These are phyloP conservation scores for Apotomis capreana DNA, from an alignment of 2,888 invertebrate genomes.

Conservation along the genomic window DNA sequence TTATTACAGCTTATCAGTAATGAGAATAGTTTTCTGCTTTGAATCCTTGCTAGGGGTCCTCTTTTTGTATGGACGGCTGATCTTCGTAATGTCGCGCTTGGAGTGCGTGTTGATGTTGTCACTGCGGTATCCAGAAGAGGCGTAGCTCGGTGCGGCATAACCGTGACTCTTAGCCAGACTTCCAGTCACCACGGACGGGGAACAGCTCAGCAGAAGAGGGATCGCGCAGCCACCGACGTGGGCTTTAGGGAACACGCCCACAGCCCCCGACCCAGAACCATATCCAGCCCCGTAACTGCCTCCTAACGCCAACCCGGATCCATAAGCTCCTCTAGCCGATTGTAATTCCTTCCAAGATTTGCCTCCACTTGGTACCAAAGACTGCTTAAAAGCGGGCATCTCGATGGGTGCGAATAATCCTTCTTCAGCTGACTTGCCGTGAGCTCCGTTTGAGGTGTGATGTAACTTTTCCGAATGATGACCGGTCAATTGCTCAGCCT, in stretches of 20 bases:
- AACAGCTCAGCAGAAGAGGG: conserved; percentile 74
- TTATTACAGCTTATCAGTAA: conserved; percentile 27
- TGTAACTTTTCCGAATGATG: conserved; percentile 29
- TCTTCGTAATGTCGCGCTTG: conserved; percentile 65
- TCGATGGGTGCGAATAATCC: conserved; percentile 55
- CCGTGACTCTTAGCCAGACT: conserved; percentile 62
- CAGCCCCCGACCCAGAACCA: conserved; percentile 53
- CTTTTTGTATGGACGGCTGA: conserved; percentile 44
- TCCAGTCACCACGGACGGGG: conserved; percentile 71
- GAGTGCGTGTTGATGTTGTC: conserved; percentile 65
- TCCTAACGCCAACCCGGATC: conserved; percentile 48
- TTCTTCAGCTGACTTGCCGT: conserved; percentile 55
- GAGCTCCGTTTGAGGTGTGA: conserved; percentile 20
- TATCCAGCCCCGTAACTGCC: conserved; percentile 36
- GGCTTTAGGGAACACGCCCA: conserved; percentile 73
- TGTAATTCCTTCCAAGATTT: conserved; percentile 60
- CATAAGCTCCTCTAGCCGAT: conserved; percentile 59
- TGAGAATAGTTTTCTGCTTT: conserved; percentile 26
- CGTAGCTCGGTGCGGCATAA: conserved; percentile 49
- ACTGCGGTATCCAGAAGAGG: conserved; percentile 63
- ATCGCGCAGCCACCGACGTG: conserved; percentile 71
- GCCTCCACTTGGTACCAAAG: conserved; percentile 47
- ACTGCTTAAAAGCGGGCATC: conserved; percentile 56
- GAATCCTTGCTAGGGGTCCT: conserved; percentile 41
- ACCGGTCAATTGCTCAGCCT: neutral